Percentiles rank a stretch among this genome's conserved stretches.
Evolutionary conservation across 30 jellyfish, hydroid and myxozoan species (phyloP).

Genomic region (Nemopilema nomurai): DNA sequence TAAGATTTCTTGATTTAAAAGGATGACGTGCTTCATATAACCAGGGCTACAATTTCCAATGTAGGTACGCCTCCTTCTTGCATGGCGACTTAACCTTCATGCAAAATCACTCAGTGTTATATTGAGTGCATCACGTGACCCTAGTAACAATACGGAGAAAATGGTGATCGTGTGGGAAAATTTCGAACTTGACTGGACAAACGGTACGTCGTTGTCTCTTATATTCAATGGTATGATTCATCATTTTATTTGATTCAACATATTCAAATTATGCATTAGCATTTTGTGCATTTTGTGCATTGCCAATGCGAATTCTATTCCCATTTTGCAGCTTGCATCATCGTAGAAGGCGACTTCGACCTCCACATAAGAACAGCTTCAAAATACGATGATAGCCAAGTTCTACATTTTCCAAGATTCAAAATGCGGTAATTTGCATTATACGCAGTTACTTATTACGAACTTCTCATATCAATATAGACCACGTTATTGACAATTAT

Average conservation of each 20-base stretch:
- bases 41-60: background rate
- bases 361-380: slow-evolving; percentile 93
- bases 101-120: slow-evolving; percentile 60
- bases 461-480: background rate
- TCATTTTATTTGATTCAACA: background rate
- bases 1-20: too few species aligned
- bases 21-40: background rate
- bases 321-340: slow-evolving; percentile 72
- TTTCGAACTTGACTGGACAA: slow-evolving; percentile 82
- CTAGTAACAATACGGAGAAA: slow-evolving; percentile 86
- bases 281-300: background rate
- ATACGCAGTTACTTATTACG: background rate
- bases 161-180: slow-evolving; percentile 91
- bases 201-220: too few species aligned
- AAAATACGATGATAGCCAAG: slow-evolving; percentile 93
- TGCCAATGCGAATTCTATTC: background rate
- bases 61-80: slow-evolving; percentile 75
- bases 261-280: background rate
- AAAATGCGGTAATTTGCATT: slow-evolving; percentile 70
- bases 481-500: too few species aligned
- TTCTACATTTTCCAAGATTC: slow-evolving; percentile 84
- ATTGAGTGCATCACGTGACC: slow-evolving; percentile 94
- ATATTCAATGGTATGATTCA: background rate
- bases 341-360: slow-evolving; percentile 87
- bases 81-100: slow-evolving; percentile 84